Evolutionary conservation across 2,113 vertebrate genomes (phyloP).

Genomic region (Sigmodon hispidus): DNA sequence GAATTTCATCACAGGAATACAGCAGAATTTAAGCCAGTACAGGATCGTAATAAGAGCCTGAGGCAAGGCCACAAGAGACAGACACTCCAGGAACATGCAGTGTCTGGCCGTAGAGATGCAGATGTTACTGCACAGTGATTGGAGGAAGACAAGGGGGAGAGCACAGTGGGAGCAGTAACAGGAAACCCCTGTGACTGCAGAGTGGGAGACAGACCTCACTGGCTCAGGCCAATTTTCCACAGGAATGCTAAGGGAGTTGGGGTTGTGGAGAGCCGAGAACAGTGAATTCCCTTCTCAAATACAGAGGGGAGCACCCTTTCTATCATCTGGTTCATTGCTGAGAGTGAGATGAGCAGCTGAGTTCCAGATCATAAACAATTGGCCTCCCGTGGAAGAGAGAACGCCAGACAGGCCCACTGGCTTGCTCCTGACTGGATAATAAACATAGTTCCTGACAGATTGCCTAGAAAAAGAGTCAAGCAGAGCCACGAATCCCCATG

Average conservation of each 20-base stretch:
- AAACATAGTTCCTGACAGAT: constrained; percentile 63
- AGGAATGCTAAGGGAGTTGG: neutral
- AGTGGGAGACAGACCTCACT: neutral
- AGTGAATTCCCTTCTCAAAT: neutral
- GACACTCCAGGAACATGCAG: no score
- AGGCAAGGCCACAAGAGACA: neutral
- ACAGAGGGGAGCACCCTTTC: neutral
- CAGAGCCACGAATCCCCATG: constrained; percentile 33
- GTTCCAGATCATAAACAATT: constrained; percentile 24
- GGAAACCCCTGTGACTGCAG: neutral
- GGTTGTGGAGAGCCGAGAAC: neutral
- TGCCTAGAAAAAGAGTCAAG: constrained; percentile 69
- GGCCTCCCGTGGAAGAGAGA: constrained; percentile 41
- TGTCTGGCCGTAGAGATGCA: neutral
- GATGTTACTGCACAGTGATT: neutral
- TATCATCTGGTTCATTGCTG: neutral
- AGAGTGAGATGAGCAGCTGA: neutral
- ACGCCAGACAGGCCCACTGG: constrained; percentile 17
- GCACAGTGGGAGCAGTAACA: neutral
- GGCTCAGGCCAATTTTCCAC: neutral
- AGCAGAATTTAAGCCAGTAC: neutral
- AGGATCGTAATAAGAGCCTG: neutral
- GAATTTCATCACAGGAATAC: neutral
- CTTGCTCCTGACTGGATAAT: constrained; percentile 30
- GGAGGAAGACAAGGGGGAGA: fast-evolving